Conservation (phyloP, 2,888 invertebrate genomes). For the Uloborus plumipes region DNA sequence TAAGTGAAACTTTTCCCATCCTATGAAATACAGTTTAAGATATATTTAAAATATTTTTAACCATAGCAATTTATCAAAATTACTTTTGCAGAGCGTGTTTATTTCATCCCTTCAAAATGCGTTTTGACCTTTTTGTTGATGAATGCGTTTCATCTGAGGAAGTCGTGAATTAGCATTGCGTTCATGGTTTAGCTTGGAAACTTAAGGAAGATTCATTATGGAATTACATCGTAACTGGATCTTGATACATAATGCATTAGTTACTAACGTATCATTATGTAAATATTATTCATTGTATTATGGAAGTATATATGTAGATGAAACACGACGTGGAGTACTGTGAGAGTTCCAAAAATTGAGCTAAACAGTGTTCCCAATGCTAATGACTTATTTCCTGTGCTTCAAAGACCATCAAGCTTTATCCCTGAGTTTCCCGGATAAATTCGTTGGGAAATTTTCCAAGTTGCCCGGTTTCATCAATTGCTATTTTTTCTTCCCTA, state of each 20-base stretch:
- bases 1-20: no score
- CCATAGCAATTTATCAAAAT: no score
- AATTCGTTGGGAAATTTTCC: slow-evolving; percentile 3
- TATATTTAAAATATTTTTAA: no score
- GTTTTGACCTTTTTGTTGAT: no score
- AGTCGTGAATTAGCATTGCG: slow-evolving; percentile 6
- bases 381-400: slow-evolving; percentile 24
- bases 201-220: slow-evolving; percentile 11
- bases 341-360: slow-evolving; percentile 2
- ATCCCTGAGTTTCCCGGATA: background rate
- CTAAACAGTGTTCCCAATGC: slow-evolving; percentile 5
- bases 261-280: slow-evolving; percentile 15
- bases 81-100: no score
- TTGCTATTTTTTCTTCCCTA: no score
- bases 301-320: background rate
- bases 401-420: slow-evolving; percentile 14
- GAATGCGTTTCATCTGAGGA: no score
- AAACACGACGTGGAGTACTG: no score
- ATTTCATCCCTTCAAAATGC: no score
- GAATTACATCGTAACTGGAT: slow-evolving; percentile 2
- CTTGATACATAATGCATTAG: slow-evolving; percentile 18
- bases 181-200: slow-evolving; percentile 15
- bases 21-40: no score
- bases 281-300: slow-evolving; percentile 16
- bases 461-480: no score